Evolutionary conservation across 2,888 invertebrate species (phyloP).

Genomic region (Platerodrilus igneus): DNA sequence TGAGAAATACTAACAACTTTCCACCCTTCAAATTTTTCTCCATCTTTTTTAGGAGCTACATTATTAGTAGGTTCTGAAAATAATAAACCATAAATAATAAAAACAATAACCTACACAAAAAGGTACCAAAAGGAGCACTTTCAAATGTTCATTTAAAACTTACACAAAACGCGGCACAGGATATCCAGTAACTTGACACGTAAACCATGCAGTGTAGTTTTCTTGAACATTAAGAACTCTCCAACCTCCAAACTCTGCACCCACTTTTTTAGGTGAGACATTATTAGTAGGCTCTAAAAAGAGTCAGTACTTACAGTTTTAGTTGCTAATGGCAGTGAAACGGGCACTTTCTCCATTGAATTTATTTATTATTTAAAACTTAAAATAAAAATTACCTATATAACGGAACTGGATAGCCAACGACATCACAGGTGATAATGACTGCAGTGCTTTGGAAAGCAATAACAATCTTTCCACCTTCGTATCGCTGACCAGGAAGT

Average conservation of each 20-base stretch:
- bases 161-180: conserved; percentile 54
- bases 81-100: conserved; percentile 1
- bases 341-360: background rate
- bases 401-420: conserved; percentile 46
- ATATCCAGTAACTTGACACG: conserved; percentile 57
- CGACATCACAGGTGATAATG: conserved; percentile 50
- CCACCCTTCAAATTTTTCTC: conserved; percentile 53
- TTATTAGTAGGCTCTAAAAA: conserved; percentile 57
- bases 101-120: too few relatives aligned
- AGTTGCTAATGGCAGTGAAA: conserved; percentile 8
- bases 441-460: conserved; percentile 29
- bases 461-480: conserved; percentile 9
- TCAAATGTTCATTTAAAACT: conserved; percentile 27
- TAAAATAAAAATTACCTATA: conserved; percentile 39
- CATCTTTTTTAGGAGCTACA: conserved; percentile 57
- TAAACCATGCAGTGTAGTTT: conserved; percentile 56
- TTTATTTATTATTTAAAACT: conserved; percentile 11
- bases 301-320: conserved; percentile 4
- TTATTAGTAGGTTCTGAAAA: conserved; percentile 58
- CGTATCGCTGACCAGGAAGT: conserved; percentile 25
- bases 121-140: conserved; percentile 13
- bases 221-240: conserved; percentile 55
- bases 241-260: conserved; percentile 55
- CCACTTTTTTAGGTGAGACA: conserved; percentile 59
- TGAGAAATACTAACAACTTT: conserved; percentile 52